These are phyloP conservation scores for Pheucticus melanocephalus DNA, from an alignment of 2,113 vertebrate species.

Conservation along the genomic window DNA sequence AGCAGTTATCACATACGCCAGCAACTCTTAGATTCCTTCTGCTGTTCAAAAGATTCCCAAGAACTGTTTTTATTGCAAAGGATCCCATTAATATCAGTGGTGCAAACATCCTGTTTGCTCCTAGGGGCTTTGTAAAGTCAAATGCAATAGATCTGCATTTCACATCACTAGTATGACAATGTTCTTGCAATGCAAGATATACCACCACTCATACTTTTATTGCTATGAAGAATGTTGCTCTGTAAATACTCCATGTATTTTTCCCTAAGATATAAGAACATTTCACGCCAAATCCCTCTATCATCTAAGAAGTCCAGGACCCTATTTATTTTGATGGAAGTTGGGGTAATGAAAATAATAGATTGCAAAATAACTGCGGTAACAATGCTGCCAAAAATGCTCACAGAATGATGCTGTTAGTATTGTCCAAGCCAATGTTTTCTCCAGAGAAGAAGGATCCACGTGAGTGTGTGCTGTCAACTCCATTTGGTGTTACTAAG, in stretches of 20 bases:
- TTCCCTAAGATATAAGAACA: not conserved
- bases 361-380: not conserved
- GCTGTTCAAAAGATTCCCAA: not conserved
- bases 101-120: not conserved
- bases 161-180: not conserved
- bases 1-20: not conserved
- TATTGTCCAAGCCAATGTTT: not conserved
- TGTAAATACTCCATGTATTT: not conserved
- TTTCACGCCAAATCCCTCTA: not conserved
- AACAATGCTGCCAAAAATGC: not conserved
- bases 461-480: not conserved
- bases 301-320: not conserved
- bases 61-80: constrained; percentile 2
- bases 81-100: not conserved
- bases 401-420: not conserved
- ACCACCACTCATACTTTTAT: not conserved
- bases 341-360: not conserved
- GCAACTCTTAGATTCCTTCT: not conserved
- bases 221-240: not conserved
- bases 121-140: constrained; percentile 7
- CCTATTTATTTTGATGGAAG: not conserved
- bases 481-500: not conserved
- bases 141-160: not conserved
- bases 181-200: not conserved
- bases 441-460: not conserved